Base-by-base conservation (phyloP, 2,797 vertebrate species). In the Nannoperca obscura region DNA sequence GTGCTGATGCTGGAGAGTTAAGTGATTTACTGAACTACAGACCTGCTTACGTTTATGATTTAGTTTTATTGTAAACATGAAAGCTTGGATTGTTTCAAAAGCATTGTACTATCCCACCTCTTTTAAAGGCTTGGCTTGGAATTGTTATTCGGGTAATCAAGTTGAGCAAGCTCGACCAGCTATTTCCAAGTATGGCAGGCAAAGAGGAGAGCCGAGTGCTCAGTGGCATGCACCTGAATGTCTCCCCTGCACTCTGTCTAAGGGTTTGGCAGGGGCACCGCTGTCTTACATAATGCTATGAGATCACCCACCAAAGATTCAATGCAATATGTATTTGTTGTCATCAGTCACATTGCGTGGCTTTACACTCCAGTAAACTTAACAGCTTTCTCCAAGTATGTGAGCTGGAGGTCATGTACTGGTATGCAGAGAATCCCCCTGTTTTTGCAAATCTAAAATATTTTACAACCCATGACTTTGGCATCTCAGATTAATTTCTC, bases 211-310 rank as follows among this genome's bases (percentile, higher is more conserved):
- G 86, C 83, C 84, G 83, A 84, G 82, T 92, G 90, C 78, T 86
- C 66, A 70, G 73, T 46, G 24, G 80, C 81, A 76, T 90, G 87
- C 81, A 93, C 91, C 93, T 92, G 89, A 86, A 91, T 76, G 74
- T 76, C 74, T 93, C 64, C 30, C 69, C 67, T 80, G 82, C 83
- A 53, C 89, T 83, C 79, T 60, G 76, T 83, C 82, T 76, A 34
- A 60, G 49, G 40, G 60, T 76, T 83, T 93, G 91, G 91, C 89
- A 84, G 42, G 17, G 66, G 58, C 73, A 63, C 74, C 2, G 52
- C 63, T 52, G 50, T 83, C 88, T 94, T 93, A 89, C 85, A 89
- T 92, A 93, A 94, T 50, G 70, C 79, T 49, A 84, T 92, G 91
- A 93, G 82, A 89, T 93, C 92, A 89, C 58, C 67, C 76, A 49